Evolutionary conservation across 2,113 vertebrate species (phyloP).

Genomic region (Cheilinus undulatus): DNA sequence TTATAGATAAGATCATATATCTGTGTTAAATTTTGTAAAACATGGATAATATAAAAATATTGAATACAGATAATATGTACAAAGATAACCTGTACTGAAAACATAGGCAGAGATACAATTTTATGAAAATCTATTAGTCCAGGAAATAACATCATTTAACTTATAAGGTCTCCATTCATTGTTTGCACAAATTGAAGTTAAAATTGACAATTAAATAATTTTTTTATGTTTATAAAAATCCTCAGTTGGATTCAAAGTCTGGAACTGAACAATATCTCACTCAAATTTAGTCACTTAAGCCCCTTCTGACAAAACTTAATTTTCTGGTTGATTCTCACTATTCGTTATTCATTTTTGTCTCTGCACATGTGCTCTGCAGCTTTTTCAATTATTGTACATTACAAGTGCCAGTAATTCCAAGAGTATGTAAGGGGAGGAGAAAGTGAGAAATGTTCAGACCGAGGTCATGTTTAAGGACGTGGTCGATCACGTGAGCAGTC

Average conservation of each 20-base stretch:
- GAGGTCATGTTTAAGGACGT: conserved; percentile 48
- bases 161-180: too few relatives aligned
- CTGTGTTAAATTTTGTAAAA: too few relatives aligned
- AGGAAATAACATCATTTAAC: too few relatives aligned
- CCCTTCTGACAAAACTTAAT: conserved; percentile 1
- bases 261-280: not conserved
- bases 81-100: too few relatives aligned
- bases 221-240: not conserved
- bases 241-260: not conserved
- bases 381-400: conserved; percentile 36
- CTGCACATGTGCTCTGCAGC: not conserved
- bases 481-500: conserved; percentile 38
- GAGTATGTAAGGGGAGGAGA: conserved; percentile 30
- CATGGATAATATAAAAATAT: too few relatives aligned
- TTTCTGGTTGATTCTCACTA: conserved; percentile 8
- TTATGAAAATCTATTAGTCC: too few relatives aligned
- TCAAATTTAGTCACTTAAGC: not conserved
- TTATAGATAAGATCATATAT: too few relatives aligned
- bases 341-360: not conserved
- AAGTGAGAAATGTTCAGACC: conserved; percentile 24
- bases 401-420: conserved; percentile 31
- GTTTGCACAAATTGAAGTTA: too few relatives aligned
- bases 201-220: too few relatives aligned
- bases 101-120: too few relatives aligned
- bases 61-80: too few relatives aligned